phyloP scores from a whole-genome alignment of 2,888 invertebrate species.

The Mamestra brassicae region DNA sequence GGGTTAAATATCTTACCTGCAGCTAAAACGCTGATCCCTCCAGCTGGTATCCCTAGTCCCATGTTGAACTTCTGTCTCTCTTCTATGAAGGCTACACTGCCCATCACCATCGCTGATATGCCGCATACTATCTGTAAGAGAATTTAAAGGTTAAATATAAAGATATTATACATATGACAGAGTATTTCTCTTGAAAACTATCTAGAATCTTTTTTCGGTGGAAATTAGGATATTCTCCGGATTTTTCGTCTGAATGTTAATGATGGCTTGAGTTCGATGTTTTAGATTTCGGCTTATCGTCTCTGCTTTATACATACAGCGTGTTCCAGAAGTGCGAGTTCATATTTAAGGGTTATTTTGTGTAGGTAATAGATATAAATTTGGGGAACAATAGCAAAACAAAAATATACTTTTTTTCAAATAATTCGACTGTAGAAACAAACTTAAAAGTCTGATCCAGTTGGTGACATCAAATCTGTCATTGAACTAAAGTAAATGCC shows the following conservation, averaged over 20 bases:
- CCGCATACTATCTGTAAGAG: slow-evolving; percentile 91
- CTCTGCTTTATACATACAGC: background rate
- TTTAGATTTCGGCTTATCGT: background rate
- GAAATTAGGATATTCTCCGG: background rate
- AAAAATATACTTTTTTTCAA: no score
- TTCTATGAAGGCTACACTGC: slow-evolving; percentile 92
- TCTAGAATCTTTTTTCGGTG: background rate
- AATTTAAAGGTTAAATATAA: background rate
- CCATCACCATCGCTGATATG: slow-evolving; percentile 92
- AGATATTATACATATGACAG: background rate
- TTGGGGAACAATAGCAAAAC: no score
- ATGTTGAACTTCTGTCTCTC: slow-evolving; percentile 92
- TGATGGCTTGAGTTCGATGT: background rate
- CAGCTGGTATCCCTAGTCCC: slow-evolving; percentile 92
- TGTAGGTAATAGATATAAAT: no score
- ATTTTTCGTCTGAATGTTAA: background rate
- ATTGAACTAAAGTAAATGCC: no score
- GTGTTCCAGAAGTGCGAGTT: no score
- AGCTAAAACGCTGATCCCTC: slow-evolving; percentile 90
- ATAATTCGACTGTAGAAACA: no score
- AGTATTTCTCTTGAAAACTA: background rate
- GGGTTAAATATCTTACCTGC: slow-evolving; percentile 83
- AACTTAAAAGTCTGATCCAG: no score
- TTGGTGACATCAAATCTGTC: no score
- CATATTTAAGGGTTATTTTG: no score